These are phyloP conservation scores for Poeciliopsis presidionis DNA, from an alignment of 2,797 vertebrate species.

Conservation along the genomic window DNA sequence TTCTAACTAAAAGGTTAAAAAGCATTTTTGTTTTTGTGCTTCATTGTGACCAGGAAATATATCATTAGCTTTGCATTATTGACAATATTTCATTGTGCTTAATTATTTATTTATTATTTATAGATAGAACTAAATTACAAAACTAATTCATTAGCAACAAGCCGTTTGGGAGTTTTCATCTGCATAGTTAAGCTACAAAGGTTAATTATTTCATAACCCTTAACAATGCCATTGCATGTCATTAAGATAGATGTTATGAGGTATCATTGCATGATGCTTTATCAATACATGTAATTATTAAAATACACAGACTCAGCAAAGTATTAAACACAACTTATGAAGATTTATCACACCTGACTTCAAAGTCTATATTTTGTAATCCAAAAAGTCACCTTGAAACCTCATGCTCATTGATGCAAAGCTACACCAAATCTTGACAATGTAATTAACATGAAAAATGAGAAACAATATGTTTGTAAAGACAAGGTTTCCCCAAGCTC, in stretches of 20 bases:
- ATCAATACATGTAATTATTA: not conserved
- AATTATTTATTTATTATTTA: not conserved
- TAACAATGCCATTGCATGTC: not conserved
- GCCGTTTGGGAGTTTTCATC: no score
- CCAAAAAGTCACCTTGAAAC: constrained; percentile 66
- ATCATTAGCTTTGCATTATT: not conserved
- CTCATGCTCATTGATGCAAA: constrained; percentile 53
- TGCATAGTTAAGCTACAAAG: not conserved
- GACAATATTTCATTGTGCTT: not conserved
- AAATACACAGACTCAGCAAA: constrained; percentile 3
- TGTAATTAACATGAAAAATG: constrained; percentile 80
- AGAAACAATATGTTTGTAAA: constrained; percentile 64
- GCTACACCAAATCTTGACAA: constrained; percentile 67
- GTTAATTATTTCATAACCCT: not conserved
- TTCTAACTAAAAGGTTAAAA: not conserved
- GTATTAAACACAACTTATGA: constrained; percentile 13
- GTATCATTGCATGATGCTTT: not conserved
- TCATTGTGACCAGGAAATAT: not conserved
- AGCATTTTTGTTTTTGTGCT: not conserved
- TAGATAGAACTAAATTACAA: not conserved
- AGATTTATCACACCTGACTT: constrained; percentile 17
- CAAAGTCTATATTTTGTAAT: constrained; percentile 11
- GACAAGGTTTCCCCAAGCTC: constrained; percentile 51
- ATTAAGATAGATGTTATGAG: not conserved
- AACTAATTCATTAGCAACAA: not conserved